Evolutionary conservation across 2,113 vertebrate species (phyloP).

Genomic region (Galeopterus variegatus): DNA sequence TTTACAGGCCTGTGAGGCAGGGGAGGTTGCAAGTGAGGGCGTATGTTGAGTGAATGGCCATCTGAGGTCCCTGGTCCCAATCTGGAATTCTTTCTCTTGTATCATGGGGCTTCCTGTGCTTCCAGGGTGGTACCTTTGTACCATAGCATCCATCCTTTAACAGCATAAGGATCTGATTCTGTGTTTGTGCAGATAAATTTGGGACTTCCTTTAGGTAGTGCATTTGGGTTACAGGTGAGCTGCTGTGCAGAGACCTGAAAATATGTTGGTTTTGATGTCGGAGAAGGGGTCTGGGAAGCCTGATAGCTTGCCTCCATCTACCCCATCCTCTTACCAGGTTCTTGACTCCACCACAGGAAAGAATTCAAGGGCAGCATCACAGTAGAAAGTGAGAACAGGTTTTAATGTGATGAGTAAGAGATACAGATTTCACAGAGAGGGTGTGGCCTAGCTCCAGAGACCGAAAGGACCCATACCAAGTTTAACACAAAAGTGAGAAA

Average conservation of each 20-base stretch:
- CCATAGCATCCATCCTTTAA: neutral
- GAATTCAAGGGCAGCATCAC: too few species aligned
- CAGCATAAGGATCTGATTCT: neutral
- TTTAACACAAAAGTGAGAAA: too few species aligned
- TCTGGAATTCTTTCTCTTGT: neutral
- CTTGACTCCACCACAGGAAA: too few species aligned
- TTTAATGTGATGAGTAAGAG: too few species aligned
- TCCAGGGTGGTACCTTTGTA: neutral
- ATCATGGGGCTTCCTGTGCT: neutral
- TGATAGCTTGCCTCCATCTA: too few species aligned
- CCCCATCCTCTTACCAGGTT: too few species aligned
- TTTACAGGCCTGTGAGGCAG: neutral
- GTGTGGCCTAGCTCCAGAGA: too few species aligned
- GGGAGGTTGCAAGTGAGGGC: neutral
- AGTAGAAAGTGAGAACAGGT: too few species aligned
- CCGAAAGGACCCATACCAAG: too few species aligned
- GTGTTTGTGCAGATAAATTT: neutral
- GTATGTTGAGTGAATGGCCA: neutral
- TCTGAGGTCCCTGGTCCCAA: neutral
- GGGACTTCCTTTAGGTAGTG: neutral
- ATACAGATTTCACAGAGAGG: too few species aligned
- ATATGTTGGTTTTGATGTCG: neutral
- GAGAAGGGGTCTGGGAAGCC: too few species aligned
- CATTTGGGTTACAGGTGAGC: neutral
- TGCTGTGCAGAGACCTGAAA: neutral